phyloP scores from a whole-genome alignment of 2,113 vertebrate genomes.

The Pandion haliaetus region DNA sequence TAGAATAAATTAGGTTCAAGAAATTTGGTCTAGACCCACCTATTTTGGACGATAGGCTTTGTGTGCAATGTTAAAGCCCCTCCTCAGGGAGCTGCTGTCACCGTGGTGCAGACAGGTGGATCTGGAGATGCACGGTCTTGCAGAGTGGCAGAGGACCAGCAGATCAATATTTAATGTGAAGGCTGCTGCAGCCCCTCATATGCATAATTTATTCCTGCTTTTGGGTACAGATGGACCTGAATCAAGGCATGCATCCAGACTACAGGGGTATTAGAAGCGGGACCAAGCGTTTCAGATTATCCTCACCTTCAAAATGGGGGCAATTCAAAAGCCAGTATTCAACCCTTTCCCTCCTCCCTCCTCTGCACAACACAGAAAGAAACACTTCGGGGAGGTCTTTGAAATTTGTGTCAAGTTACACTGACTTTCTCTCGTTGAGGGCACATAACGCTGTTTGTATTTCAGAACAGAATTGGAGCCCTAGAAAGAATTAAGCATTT shows the following conservation, averaged over 20 bases:
- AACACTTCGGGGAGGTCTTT: neutral
- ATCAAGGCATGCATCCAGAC: neutral
- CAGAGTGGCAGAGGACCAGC: conserved; percentile 41
- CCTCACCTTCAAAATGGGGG: neutral
- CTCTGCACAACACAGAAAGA: neutral
- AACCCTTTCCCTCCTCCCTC: neutral
- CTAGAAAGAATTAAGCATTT: neutral
- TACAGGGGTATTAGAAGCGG: neutral
- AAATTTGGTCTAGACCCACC: conserved; percentile 41
- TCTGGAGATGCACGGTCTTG: neutral
- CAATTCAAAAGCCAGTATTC: neutral
- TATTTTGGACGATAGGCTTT: neutral
- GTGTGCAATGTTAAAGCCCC: neutral
- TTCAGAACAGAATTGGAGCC: neutral
- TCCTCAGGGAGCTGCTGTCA: neutral
- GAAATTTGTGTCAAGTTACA: neutral
- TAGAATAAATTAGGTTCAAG: conserved; percentile 24
- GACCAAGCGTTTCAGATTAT: neutral
- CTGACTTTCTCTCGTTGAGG: neutral
- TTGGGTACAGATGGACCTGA: conserved; percentile 52
- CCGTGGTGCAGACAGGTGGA: conserved; percentile 12
- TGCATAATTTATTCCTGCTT: conserved; percentile 59
- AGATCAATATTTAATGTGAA: conserved; percentile 61
- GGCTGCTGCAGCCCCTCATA: conserved; percentile 53
- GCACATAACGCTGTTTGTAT: neutral